Evolutionary conservation across 2,888 invertebrate genomes (phyloP), one percentile per base, ranked within the genome.

Genomic region (Pedicia rivosa): DNA sequence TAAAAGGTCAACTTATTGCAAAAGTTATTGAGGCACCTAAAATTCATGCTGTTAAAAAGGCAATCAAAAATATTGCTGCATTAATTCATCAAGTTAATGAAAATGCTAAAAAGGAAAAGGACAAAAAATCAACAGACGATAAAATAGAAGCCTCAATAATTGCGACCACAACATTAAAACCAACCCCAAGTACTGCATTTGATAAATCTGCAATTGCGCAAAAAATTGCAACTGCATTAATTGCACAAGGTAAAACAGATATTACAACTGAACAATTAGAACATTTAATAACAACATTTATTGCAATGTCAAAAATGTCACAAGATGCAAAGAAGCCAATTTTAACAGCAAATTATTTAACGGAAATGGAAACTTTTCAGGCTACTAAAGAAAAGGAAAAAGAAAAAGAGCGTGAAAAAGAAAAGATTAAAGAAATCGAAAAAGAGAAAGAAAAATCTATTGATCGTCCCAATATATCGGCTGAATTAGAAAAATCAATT

Each of bases 141-240:
- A 44, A 51, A 36, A 38, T 48, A 30, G 42, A 51, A 2, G 57
- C 56, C 39, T 55, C 28, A 30, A 38, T 16, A 57, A n/a, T 62
- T 62, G 43, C 64, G 59, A 15, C 33, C 2, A 14, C 62, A 58
- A 43, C 53, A 54, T 42, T 42, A 2, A 65, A 70, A 2, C 62
- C 65, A 25, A 75, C 78, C 25, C 74, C 74, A 5, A 69, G 74
- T 27, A 80, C 80, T 22, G 66, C 72, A 2, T 76, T 82, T 39
- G 83, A 86, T 52, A 78, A 82, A 47, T 74, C 76, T 19, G 72
- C 80, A 36, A 79, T 87, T 44, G 82, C 86, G 2, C 72, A 75
- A 47, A 82, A 84, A 55, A 76, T 87, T 56, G 83, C 87, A 0
- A 76, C 74, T 19, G 80, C 81, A 2, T 63, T 88, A 27, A 66